A percentile compares a stretch with the other conserved stretches of the same genome.
Evolutionary conservation across 2,888 invertebrate species (phyloP).

Genomic region (Apodemia duryi): DNA sequence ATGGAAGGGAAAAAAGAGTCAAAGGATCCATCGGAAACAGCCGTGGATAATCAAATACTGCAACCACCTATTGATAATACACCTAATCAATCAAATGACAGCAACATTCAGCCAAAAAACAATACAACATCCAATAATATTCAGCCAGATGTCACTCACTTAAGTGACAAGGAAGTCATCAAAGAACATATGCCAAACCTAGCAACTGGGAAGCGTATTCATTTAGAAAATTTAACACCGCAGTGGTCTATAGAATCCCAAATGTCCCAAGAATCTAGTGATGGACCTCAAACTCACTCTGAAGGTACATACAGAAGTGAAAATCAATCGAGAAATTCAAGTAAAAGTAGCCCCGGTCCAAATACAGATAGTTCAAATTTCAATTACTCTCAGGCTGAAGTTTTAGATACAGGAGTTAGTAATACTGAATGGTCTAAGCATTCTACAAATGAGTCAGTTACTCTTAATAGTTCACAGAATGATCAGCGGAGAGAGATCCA

Average conservation of each 20-base stretch:
- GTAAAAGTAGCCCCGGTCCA: constrained; percentile 65
- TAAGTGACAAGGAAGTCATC: constrained; percentile 60
- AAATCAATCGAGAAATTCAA: constrained; percentile 76
- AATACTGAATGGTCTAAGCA: constrained; percentile 54
- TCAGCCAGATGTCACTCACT: constrained; percentile 51
- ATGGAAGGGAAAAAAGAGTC: constrained; percentile 67
- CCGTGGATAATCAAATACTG: constrained; percentile 36
- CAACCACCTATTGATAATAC: constrained; percentile 35
- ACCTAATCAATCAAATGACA: constrained; percentile 38
- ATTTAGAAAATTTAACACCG: constrained; percentile 70
- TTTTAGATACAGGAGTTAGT: constrained; percentile 48
- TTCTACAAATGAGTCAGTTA: constrained; percentile 43
- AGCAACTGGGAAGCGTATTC: constrained; percentile 61
- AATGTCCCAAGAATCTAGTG: constrained; percentile 82
- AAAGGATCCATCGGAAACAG: constrained; percentile 33
- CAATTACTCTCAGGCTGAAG: constrained; percentile 53
- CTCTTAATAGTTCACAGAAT: constrained; percentile 39
- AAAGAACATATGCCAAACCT: constrained; percentile 67
- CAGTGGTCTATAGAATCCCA: constrained; percentile 84
- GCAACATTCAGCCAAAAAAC: constrained; percentile 35
- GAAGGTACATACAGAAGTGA: constrained; percentile 81
- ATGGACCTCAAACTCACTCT: constrained; percentile 79
- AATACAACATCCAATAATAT: constrained; percentile 36
- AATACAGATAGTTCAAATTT: constrained; percentile 62
- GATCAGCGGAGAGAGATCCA: constrained; percentile 46